Evolutionary conservation across 2,797 vertebrate genomes (phyloP).

Genomic region (Simalia tracyae): DNA sequence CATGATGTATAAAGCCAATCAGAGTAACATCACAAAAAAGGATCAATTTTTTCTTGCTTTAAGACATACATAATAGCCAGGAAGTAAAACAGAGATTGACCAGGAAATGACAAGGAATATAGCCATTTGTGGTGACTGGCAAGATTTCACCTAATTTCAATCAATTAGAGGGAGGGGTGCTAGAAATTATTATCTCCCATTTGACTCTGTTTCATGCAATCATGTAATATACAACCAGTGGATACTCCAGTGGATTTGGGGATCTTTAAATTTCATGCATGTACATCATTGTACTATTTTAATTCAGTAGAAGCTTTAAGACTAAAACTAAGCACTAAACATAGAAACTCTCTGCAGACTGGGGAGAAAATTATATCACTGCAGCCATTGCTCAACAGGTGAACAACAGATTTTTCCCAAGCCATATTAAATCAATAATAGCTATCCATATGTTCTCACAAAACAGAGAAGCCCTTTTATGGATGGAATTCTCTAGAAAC

Average conservation of each 20-base stretch:
- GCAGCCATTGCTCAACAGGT: background rate
- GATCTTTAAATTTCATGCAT: background rate
- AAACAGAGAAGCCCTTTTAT: conserved; percentile 18
- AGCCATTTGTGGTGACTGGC: background rate
- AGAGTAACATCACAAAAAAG: background rate
- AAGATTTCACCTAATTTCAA: background rate
- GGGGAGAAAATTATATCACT: background rate
- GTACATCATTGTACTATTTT: background rate
- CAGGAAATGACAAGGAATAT: background rate
- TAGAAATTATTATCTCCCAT: background rate
- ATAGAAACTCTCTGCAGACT: background rate
- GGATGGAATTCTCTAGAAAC: conserved; percentile 30
- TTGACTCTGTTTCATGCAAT: background rate
- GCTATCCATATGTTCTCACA: background rate
- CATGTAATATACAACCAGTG: background rate
- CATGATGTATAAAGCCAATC: background rate
- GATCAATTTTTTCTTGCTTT: background rate
- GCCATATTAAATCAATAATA: background rate
- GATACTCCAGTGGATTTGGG: background rate
- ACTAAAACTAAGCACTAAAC: background rate
- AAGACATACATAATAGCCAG: background rate
- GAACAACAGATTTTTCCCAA: conserved; percentile 17
- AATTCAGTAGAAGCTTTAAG: background rate
- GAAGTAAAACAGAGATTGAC: background rate
- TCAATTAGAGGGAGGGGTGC: background rate